A percentile compares a stretch with the other conserved stretches of the same genome.
These are phyloP conservation scores for Neosalanx taihuensis DNA, from an alignment of 2,797 vertebrate genomes.

Conservation along the genomic window DNA sequence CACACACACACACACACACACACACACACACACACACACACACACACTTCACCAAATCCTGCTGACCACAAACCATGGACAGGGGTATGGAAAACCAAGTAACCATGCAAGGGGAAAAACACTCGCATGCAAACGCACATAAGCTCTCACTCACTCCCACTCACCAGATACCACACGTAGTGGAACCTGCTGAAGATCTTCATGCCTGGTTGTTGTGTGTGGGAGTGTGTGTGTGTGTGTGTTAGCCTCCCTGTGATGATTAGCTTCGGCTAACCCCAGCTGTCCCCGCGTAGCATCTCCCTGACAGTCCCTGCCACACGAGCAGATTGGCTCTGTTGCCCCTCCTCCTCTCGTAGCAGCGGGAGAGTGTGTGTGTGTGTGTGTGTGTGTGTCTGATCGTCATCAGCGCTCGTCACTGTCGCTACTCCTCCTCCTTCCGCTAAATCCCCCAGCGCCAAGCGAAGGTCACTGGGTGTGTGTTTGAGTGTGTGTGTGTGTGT, in stretches of 20 bases:
- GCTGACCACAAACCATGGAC: background rate
- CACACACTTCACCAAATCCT: background rate
- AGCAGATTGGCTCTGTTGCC: slow-evolving; percentile 24
- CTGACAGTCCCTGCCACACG: slow-evolving; percentile 25
- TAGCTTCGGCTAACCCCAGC: slow-evolving; percentile 31
- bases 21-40: background rate
- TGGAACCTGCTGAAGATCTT: slow-evolving; percentile 85
- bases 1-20: background rate
- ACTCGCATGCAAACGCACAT: slow-evolving; percentile 8
- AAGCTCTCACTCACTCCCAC: slow-evolving; percentile 29
- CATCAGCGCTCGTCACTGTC: slow-evolving; percentile 34
- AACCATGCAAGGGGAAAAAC: background rate
- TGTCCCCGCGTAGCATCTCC: slow-evolving; percentile 44
- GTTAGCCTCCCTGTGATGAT: slow-evolving; percentile 5
- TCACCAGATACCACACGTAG: slow-evolving; percentile 84
- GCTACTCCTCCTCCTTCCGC: slow-evolving; percentile 49
- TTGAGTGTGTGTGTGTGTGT: slow-evolving; percentile 19
- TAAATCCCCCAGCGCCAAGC: slow-evolving; percentile 24
- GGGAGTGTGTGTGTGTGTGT: slow-evolving; percentile 11
- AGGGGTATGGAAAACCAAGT: background rate
- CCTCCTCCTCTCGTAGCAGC: slow-evolving; percentile 6
- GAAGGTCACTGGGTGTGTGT: slow-evolving; percentile 48
- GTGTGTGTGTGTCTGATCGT: slow-evolving; percentile 11
- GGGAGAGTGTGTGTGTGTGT: background rate
- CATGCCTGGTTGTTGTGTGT: slow-evolving; percentile 55